Conservation (phyloP, 2,888 invertebrate genomes). For the Lathronympha strigana region DNA sequence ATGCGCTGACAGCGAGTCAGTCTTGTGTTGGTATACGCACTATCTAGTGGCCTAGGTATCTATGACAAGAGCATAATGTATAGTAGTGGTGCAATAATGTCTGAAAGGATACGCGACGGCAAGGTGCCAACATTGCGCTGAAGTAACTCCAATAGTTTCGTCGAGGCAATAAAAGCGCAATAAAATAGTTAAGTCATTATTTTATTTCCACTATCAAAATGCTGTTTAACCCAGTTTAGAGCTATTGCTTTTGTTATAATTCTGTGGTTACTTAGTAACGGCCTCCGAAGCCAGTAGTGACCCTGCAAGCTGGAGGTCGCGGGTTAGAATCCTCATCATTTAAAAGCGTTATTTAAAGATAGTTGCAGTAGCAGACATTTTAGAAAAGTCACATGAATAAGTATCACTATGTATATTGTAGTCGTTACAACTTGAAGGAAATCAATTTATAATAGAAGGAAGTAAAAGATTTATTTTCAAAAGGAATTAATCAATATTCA, state of each 20-base stretch:
- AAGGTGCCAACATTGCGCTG: constrained; percentile 63
- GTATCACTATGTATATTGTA: too few species aligned
- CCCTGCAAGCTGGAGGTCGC: too few species aligned
- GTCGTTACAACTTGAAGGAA: too few species aligned
- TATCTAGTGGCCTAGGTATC: not conserved
- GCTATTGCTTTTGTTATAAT: not conserved
- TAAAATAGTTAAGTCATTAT: constrained; percentile 27
- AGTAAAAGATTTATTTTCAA: too few species aligned
- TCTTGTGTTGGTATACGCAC: not conserved
- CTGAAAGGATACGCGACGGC: constrained; percentile 62
- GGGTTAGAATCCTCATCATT: too few species aligned
- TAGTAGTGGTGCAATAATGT: constrained; percentile 62
- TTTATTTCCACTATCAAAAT: constrained; percentile 24
- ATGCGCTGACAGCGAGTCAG: too few species aligned
- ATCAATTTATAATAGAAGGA: too few species aligned
- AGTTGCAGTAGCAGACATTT: too few species aligned
- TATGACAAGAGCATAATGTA: constrained; percentile 58
- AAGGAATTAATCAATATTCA: too few species aligned
- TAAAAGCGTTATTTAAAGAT: too few species aligned
- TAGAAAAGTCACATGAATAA: too few species aligned
- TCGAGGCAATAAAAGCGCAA: constrained; percentile 22
- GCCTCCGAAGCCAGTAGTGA: too few species aligned
- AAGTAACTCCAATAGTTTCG: constrained; percentile 29
- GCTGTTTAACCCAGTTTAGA: constrained; percentile 22
- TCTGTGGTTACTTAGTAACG: not conserved